These are phyloP conservation scores for Rhopalosiphum padi DNA, from an alignment of 1,140 invertebrate genomes.

Conservation along the genomic window DNA sequence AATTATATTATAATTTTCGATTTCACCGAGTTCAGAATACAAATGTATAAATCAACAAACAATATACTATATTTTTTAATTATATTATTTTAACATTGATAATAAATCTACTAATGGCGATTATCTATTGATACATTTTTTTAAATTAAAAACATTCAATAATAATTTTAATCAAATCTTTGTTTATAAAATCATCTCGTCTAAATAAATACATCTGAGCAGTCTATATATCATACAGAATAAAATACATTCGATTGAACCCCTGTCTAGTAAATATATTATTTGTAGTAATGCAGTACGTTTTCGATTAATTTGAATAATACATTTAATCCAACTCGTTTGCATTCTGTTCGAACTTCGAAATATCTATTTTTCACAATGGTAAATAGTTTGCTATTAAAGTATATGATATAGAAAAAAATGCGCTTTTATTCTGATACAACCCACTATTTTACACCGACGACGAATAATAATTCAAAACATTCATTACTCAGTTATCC, in stretches of 20 bases:
- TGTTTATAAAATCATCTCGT: background rate
- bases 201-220: background rate
- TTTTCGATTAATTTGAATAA: conserved; percentile 20
- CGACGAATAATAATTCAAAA: conserved; percentile 31
- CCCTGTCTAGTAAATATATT: background rate
- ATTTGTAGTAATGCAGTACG: background rate
- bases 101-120: background rate
- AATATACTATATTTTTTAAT: background rate
- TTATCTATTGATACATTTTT: background rate
- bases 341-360: background rate
- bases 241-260: background rate
- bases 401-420: background rate
- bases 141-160: background rate
- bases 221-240: background rate
- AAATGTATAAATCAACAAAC: background rate
- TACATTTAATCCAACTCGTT: conserved; percentile 9
- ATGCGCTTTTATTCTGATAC: background rate
- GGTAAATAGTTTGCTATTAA: background rate
- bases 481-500: conserved; percentile 42
- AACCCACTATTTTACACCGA: background rate
- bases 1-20: background rate
- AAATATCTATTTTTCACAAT: background rate
- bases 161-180: background rate
- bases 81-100: background rate
- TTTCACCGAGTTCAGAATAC: background rate